Base-by-base conservation (phyloP, 2,113 vertebrate species). In the Epinephelus lanceolatus region DNA sequence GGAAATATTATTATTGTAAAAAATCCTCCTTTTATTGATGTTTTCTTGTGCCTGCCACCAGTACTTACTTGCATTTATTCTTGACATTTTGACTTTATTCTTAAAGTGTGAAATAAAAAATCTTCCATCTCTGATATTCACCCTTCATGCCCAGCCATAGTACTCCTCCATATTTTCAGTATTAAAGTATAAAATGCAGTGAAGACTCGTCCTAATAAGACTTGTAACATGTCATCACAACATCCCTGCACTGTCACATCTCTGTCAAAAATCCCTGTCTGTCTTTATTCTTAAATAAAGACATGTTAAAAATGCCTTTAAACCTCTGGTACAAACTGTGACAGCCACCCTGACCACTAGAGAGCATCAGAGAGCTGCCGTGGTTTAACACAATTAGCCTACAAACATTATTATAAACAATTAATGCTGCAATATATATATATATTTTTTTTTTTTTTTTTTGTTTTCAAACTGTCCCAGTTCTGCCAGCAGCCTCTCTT, bases 401-500 rank as follows among this genome's bases (percentile, higher is more conserved):
- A 27, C 12, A 80, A 18, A 61, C 66, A 23, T 71, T 17, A 76
- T 55, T 47, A 74, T 25, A 42, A 83, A 81, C 73, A 86, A 81
- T 85, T 83, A 78, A 79, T 80, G 67, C 18, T 60, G 69, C 23
- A 49, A 65, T 59, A 67, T 55, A 71, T 61, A 51, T 0, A 11
- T 6, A 0, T 30, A 30, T 30, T 5, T 33, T 52, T 59, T 33
- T 11, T 30, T 42, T 30, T 5, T 33, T 52, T 59, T 33, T 11
- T 30, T 42, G 27, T 45, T 42, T 17, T 15, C 57, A 42, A 51
- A 70, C 25, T 87, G 88, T 65, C 81, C 88, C 78, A 89, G 83
- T 78, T 92, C 76, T 88, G 72, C 76, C 85, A 85, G n/a, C 21
- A 66, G 49, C 15, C 33, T 74, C 69, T 71, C 53, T 72, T 80